These are phyloP conservation scores for Lepilemur ruficaudatus DNA, from an alignment of 2,797 vertebrate species.

Conservation along the genomic window DNA sequence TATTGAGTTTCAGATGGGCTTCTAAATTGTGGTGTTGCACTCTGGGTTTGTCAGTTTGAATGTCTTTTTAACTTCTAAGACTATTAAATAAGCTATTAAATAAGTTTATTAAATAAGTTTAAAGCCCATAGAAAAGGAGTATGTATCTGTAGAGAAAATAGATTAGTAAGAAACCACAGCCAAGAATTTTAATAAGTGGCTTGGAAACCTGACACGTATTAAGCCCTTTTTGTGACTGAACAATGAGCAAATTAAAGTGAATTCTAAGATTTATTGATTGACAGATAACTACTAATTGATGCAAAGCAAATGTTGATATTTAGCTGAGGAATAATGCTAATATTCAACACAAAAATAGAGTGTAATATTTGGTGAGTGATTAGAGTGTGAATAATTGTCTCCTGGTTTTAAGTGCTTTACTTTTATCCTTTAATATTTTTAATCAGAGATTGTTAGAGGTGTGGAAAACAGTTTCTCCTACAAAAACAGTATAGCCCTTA, in stretches of 20 bases:
- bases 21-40: not conserved
- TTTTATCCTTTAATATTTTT: slow-evolving; percentile 60
- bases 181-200: not conserved
- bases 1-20: not conserved
- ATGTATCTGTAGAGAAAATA: slow-evolving; percentile 1
- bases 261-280: slow-evolving; percentile 38
- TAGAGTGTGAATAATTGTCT: slow-evolving; percentile 51
- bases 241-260: slow-evolving; percentile 13
- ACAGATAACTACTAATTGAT: slow-evolving; percentile 54
- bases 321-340: slow-evolving; percentile 34
- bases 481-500: slow-evolving; percentile 24
- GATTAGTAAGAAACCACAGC: not conserved
- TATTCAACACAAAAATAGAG: slow-evolving; percentile 36
- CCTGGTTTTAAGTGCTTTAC: slow-evolving; percentile 48
- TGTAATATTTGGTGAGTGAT: not conserved
- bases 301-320: slow-evolving; percentile 63
- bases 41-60: not conserved
- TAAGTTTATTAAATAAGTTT: slow-evolving; percentile 27
- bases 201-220: slow-evolving; percentile 28
- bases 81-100: not conserved
- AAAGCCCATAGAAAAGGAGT: not conserved
- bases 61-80: slow-evolving; percentile 28
- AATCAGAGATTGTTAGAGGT: slow-evolving; percentile 42
- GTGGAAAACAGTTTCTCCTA: not conserved
- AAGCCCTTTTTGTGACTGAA: slow-evolving; percentile 39